Conservation (phyloP, 2,113 vertebrate genomes). For the Pogona vitticeps region DNA sequence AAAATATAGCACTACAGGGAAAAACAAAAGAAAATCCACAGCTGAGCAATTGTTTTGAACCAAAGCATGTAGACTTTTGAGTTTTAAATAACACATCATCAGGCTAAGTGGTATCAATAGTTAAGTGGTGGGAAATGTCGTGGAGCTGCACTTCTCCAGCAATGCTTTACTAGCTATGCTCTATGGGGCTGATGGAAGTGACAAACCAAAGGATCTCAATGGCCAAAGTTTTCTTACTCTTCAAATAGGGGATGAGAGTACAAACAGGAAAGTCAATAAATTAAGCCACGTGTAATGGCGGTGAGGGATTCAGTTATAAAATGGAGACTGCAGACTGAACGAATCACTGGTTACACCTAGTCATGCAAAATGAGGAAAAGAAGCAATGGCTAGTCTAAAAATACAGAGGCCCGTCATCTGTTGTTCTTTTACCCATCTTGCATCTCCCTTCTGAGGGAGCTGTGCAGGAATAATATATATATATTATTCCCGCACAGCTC, state of each 20-base stretch:
- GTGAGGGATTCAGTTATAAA: background rate
- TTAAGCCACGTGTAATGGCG: background rate
- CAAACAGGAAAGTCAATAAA: background rate
- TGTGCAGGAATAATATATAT: no score
- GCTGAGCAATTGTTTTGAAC: background rate
- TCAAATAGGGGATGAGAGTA: background rate
- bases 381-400: background rate
- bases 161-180: background rate
- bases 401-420: no score
- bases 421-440: no score
- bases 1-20: background rate
- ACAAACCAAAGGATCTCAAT: no score
- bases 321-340: background rate
- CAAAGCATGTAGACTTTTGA: background rate
- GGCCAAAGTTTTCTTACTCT: background rate
- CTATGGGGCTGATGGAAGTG: no score
- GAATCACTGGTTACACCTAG: background rate
- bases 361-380: no score
- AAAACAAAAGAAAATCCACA: background rate
- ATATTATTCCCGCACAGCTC: no score
- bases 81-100: background rate
- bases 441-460: no score
- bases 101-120: background rate
- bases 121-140: background rate
- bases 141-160: background rate